Evolutionary conservation across 35 echinoderm and acorn worm species (phyloP), one percentile per base, ranked within the genome.

Genomic region (Acanthaster planci): DNA sequence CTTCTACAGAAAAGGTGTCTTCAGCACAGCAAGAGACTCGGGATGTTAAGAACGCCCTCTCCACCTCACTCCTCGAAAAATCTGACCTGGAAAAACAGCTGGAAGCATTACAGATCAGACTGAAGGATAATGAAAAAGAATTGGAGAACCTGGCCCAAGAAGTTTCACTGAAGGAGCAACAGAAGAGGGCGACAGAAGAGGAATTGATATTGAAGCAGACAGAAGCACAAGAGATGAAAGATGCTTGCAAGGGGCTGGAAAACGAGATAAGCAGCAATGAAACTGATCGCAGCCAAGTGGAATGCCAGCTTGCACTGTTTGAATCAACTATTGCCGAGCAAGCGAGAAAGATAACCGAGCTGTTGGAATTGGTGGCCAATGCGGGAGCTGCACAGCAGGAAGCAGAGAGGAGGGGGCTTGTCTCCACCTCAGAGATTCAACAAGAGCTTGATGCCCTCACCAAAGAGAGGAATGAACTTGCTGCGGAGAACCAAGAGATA

Each of bases 81-180:
- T 72, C 19, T 72, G 83, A 75, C 21, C n/a, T 64, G 39, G 86
- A 78, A 29, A 67, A 92, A 44, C 37, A 78, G 18, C 14, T 85
- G 58, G 83, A 85, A 37, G 32, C 55, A 47, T 40, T 58, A 8
- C 27, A 42, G 44, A 29, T 4, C 30, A 68, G 72, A 64, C 39
- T 60, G 14, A 72, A 0, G 67, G 83, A 51, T 85, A 15, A 40
- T 68, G 38, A n/a, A 34, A 22, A 72, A 35, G 64, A 72, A 34
- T 27, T 31, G 23, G 64, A 72, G 64, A 21, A 34, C 30, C 23
- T 72, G 23, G 30, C 34, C 34, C 29, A 72, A 26, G 64, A 21
- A 34, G 23, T 72, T 31, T 14, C 64, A 31, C 64, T 72, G 64
- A 72, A 72, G 34, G 23, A 14, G 2, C 21, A 26, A 64, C 35